Conservation (phyloP, 2,888 invertebrate genomes). For the Acanthosepion esculentum region DNA sequence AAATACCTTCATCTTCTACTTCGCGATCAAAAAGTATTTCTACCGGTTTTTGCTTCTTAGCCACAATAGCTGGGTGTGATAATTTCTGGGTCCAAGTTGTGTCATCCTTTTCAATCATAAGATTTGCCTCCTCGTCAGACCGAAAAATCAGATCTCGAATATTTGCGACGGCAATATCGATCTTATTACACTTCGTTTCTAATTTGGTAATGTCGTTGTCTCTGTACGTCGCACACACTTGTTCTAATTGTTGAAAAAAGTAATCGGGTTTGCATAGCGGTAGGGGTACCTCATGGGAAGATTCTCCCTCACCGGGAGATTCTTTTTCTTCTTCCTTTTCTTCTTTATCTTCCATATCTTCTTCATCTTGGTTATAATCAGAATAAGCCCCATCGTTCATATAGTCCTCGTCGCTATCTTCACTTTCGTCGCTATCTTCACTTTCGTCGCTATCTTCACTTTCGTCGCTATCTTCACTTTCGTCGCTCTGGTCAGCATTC, state of each 20-base stretch:
- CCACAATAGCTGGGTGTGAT: background rate
- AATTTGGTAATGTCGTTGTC: background rate
- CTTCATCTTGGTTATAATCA: background rate
- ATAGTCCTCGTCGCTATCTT: background rate
- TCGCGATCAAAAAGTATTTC: background rate
- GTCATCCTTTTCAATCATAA: background rate
- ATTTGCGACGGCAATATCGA: background rate
- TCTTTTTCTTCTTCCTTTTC: background rate
- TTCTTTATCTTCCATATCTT: background rate
- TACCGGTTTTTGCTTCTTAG: background rate
- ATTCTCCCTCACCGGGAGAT: background rate
- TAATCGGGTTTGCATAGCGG: background rate
- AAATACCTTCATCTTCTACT: background rate
- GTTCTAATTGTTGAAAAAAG: background rate
- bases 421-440: background rate
- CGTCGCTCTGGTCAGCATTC: background rate
- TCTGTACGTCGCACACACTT: background rate
- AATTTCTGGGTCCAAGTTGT: slow-evolving; percentile 35
- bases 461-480: background rate
- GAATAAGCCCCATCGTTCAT: background rate
- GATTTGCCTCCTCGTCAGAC: background rate
- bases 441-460: background rate
- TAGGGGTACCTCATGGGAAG: too few species aligned
- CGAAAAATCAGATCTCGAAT: background rate
- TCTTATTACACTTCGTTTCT: background rate